Evolutionary conservation across 2,888 invertebrate species (phyloP).

Genomic region (Xestia xanthographa): DNA sequence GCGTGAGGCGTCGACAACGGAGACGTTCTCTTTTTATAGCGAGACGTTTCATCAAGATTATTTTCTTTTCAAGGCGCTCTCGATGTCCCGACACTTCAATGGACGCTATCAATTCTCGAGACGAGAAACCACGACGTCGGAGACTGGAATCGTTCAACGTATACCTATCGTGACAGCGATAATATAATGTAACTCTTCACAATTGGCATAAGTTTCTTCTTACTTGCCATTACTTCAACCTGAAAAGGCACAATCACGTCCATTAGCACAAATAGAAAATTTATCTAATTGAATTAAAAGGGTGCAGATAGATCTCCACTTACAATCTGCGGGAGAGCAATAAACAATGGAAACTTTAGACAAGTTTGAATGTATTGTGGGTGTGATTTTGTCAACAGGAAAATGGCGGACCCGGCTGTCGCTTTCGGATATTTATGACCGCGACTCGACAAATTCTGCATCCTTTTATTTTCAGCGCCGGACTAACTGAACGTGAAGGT

Average conservation of each 20-base stretch:
- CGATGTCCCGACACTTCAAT: constrained; percentile 75
- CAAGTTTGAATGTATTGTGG: constrained; percentile 88
- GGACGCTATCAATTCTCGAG: constrained; percentile 78
- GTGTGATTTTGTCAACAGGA: constrained; percentile 89
- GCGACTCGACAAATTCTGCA: constrained; percentile 86
- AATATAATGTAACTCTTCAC: constrained; percentile 44
- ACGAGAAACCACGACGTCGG: constrained; percentile 65
- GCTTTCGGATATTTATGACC: constrained; percentile 86
- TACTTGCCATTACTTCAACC: constrained; percentile 46
- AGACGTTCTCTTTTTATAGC: constrained; percentile 82
- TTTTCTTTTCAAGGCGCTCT: constrained; percentile 82
- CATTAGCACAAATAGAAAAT: constrained; percentile 69
- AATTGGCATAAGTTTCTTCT: constrained; percentile 38
- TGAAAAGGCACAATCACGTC: constrained; percentile 60
- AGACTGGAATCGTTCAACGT: constrained; percentile 50
- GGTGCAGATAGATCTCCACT: constrained; percentile 73
- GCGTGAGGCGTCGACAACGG: constrained; percentile 72
- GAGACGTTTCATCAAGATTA: constrained; percentile 87
- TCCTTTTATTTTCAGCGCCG: constrained; percentile 84
- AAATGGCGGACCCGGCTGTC: constrained; percentile 88
- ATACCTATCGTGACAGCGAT: constrained; percentile 57
- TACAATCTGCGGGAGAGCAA: constrained; percentile 78
- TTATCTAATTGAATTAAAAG: constrained; percentile 79
- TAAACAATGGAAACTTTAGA: constrained; percentile 88
- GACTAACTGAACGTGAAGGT: constrained; percentile 82